A percentile compares a stretch with the other conserved stretches of the same genome.
Conservation (phyloP, 2,888 invertebrate species). For the Melieria omissa region DNA sequence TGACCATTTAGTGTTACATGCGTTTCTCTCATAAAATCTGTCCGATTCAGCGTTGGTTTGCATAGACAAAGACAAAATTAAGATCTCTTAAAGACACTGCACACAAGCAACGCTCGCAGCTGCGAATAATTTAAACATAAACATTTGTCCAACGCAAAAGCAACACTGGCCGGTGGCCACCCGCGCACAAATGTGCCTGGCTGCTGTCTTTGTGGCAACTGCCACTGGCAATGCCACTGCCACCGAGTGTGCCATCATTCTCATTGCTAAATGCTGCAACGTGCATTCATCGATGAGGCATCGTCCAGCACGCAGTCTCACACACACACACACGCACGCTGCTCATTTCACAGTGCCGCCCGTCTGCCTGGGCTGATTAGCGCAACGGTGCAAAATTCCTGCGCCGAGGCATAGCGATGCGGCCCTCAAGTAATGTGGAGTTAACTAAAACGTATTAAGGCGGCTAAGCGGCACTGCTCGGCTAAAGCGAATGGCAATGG, state of each 20-base stretch:
- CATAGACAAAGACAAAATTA: too few relatives aligned
- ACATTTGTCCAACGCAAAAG: neutral
- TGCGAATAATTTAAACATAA: neutral
- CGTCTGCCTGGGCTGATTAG: conserved; percentile 11
- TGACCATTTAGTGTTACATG: too few relatives aligned
- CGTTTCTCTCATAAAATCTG: too few relatives aligned
- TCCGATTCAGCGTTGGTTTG: too few relatives aligned
- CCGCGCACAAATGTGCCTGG: too few relatives aligned
- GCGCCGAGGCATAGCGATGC: conserved; percentile 46
- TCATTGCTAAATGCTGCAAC: conserved; percentile 48
- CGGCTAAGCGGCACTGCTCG: conserved; percentile 7
- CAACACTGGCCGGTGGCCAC: too few relatives aligned
- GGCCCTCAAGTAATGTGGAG: conserved; percentile 38
- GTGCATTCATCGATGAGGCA: conserved; percentile 46
- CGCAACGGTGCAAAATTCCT: conserved; percentile 43
- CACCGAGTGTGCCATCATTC: conserved; percentile 27
- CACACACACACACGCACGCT: neutral
- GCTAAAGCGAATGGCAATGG: conserved; percentile 11
- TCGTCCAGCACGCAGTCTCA: neutral
- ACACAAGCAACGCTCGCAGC: too few relatives aligned
- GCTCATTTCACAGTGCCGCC: neutral
- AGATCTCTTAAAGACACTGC: too few relatives aligned
- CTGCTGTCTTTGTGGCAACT: too few relatives aligned
- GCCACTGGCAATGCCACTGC: conserved; percentile 1
- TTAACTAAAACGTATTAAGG: conserved; percentile 42